phyloP scores from a whole-genome alignment of 2,113 vertebrate species.

The Grantiella picta region DNA sequence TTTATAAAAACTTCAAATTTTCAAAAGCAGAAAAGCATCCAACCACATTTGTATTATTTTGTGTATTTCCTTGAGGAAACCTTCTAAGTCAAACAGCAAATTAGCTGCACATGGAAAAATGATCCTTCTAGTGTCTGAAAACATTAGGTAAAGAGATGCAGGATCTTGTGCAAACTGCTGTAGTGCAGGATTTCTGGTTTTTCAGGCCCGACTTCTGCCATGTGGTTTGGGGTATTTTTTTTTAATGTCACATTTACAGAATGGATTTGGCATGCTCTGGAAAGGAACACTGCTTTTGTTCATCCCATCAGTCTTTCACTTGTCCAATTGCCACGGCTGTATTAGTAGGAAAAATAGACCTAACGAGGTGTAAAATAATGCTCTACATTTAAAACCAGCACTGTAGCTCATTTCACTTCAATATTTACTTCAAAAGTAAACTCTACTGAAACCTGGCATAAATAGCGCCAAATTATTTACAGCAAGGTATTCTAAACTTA shows the following conservation, averaged over 20 bases:
- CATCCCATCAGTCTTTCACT: not conserved
- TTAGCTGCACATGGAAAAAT: not conserved
- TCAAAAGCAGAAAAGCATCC: conserved; percentile 1
- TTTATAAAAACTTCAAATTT: conserved; percentile 5
- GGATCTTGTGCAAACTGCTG: not conserved
- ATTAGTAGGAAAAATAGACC: conserved; percentile 28
- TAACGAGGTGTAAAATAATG: conserved; percentile 36
- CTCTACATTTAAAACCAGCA: not conserved
- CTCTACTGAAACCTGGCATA: conserved; percentile 8
- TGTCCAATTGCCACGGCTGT: not conserved
- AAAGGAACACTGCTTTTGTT: not conserved
- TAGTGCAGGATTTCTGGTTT: not conserved
- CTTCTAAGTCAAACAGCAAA: not conserved
- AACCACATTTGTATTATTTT: not conserved
- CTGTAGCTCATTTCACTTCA: conserved; percentile 8
- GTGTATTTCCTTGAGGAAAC: not conserved
- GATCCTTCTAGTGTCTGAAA: not conserved
- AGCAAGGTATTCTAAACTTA: not conserved
- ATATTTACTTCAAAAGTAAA: conserved; percentile 50
- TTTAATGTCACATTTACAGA: conserved; percentile 42
- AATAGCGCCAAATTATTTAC: not conserved
- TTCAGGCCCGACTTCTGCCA: not conserved
- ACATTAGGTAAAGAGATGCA: conserved; percentile 5
- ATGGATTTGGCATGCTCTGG: not conserved
- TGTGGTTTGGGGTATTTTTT: not conserved